Evolutionary conservation across 2,888 invertebrate species (phyloP), one percentile per base, ranked within the genome.

Genomic region (Xylocampa areola): DNA sequence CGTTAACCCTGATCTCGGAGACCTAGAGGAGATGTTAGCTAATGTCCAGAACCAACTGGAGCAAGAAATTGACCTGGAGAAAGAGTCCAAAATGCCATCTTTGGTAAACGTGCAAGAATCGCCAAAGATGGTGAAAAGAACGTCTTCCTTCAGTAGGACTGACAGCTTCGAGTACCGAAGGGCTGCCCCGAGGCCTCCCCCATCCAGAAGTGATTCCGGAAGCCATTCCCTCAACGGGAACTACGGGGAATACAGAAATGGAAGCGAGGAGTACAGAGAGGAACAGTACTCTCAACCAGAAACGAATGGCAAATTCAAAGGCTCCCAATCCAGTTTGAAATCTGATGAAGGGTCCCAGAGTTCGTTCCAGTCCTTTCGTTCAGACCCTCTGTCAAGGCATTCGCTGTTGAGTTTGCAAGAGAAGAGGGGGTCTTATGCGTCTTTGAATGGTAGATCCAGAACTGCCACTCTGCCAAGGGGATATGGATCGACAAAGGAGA

Each of bases 1-100:
- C 25, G 68, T 91, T 7, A 90, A 92, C 64, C 94, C 94, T 1
- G 94, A 94, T 67, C 65, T 94, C 35, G 93, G 92, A 0, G 94
- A 94, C 49, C 59, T 94, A 7, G 94, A 94, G 54, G 93, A 94
- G 63, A 94, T 94, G 94, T 75, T 94, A 14, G 94, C 94, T 0
- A 88, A 91, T 65, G 94, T 94, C 0, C 94, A 94, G 52, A 90
- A 84, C 0, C 94, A 94, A 55, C 64, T 94, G 4, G 94, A 94
- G 66, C 85, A 92, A 48, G 94, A 94, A 68, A 93, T 94, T 0
- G 93, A 91, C 29, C 40, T 89, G 45, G 92, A 92, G 55, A 89
- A 85, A 37, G 92, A 92, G 29, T 77, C 83, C 2, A 92, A 87
- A 54, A 87, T 90, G 88, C 81, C 92, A 0, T 91, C 90, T 0